phyloP scores from a whole-genome alignment of 2,113 vertebrate species.

The Kobus ellipsiprymnus region DNA sequence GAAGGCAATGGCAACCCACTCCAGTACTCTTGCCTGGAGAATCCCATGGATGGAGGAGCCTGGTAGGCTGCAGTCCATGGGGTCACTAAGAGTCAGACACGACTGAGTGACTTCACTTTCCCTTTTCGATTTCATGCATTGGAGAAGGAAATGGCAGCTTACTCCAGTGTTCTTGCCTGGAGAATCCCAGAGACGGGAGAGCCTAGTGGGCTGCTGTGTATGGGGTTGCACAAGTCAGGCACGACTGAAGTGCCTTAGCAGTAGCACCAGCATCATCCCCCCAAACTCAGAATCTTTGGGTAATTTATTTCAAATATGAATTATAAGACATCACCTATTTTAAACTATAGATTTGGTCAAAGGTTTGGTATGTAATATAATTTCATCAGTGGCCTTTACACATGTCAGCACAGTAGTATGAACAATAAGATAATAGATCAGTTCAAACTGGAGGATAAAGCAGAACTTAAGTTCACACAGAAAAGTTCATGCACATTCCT shows the following conservation, averaged over 20 bases:
- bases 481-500: background rate
- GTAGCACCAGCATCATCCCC: background rate
- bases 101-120: no score
- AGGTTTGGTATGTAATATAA: background rate
- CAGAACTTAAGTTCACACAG: background rate
- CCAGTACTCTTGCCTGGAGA: no score
- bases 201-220: no score
- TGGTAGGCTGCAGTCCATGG: no score
- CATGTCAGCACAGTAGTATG: background rate
- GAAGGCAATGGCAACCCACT: background rate
- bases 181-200: no score
- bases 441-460: background rate
- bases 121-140: no score
- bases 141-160: no score
- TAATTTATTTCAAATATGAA: background rate
- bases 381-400: background rate
- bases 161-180: no score
- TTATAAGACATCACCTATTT: background rate
- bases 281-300: background rate
- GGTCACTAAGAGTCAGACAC: accelerated
- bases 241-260: accelerated
- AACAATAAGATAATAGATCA: background rate
- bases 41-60: no score
- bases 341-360: background rate
- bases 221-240: no score